Base-by-base conservation (phyloP, 2,113 vertebrate genomes). In the Dipodomys spectabilis region DNA sequence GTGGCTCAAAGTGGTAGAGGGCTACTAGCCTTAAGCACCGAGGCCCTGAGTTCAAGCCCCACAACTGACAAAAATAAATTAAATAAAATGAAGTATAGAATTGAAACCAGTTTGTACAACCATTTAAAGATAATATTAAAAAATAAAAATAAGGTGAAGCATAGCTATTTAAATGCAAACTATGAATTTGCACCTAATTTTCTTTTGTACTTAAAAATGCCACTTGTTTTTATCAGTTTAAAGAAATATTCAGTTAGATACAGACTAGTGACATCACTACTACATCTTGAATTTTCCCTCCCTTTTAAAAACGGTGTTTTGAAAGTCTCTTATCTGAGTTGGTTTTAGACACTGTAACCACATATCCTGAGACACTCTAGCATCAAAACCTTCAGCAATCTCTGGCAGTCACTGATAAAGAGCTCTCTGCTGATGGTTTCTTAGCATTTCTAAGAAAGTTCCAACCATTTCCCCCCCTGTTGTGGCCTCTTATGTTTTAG, bases 211-310 rank as follows among this genome's bases (percentile, higher is more conserved):
- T 78, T 57, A 75, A 94, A 39, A 88, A 82, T 73, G 30, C 64
- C 16, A 23, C 28, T 91, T 64, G 35, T 28, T 44, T 18, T 92
- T 57, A 49, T 30, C 78, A 77, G 28, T 71, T 69, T 80, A 71
- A 85, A 81, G 25, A 78, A 94, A 72, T 49, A 84, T 82, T 20
- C 12, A 15, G 53, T 64, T 69, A 87, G 68, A 89, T 13, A 16
- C 16, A 92, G 67, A 67, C 65, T 7, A 60, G 45, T 20, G 68
- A 73, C 35, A 80, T 65, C 16, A n/a, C 53, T 75, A 62, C 9
- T 19, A 68, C 78, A 68, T 84, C 87, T 86, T 77, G 13, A 60
- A 60, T 71, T 94, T 93, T 79, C 53, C 44, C 79, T 86, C 39
- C 30, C 35, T 44, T 89, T 88, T 69, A 60, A 65, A 71, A 77